Base-by-base conservation (phyloP, 2,888 invertebrate genomes). In the Mesoligia furuncula region DNA sequence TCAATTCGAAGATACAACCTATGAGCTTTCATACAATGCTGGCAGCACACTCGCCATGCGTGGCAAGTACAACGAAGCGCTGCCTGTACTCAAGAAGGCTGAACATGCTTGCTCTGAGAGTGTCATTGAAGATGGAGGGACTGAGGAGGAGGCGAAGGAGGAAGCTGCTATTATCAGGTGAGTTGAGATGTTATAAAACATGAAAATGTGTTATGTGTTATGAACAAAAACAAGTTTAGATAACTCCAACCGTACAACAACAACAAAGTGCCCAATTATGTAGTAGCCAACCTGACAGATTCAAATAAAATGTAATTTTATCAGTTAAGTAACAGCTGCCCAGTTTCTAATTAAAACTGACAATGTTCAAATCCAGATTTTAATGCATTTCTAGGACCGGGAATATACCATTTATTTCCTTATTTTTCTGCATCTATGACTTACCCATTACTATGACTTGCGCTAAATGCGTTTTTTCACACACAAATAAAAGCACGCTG, bases 111-210 rank as follows among this genome's bases (percentile, higher is more conserved):
- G 99, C 90, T 97, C 98, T 0, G 98, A 99, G 90, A 97, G 98
- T 79, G 97, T 99, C 9, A 98, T 98, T 79, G 99, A 99, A 85
- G 99, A 99, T 92, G 99, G 99, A 1, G 98, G 98, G 13, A 97
- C 98, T 0, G 99, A 99, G 84, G 99, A 99, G 75, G 99, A 99
- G 91, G 98, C 99, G n/a, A 98, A 98, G 81, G 98, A 99, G 84
- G 99, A 99, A 94, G 97, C 99, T 77, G 99, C 98, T 65, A 98
- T 99, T 77, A 99, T 99, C 81, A 97, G 98, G 98, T 59, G 27
- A n/a, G 57, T 57, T 57, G 59, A 59, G 59, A 15, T 59, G 59
- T 59, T 27, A 59, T 6, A 59, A 59, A 27, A 59, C 15, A 7
- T 15, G 5, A 27, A 59, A 27, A 15, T 59, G n/a, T n/a, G n/a